Conservation (phyloP, 1,140 invertebrate genomes). For the Hylaeus volcanicus region DNA sequence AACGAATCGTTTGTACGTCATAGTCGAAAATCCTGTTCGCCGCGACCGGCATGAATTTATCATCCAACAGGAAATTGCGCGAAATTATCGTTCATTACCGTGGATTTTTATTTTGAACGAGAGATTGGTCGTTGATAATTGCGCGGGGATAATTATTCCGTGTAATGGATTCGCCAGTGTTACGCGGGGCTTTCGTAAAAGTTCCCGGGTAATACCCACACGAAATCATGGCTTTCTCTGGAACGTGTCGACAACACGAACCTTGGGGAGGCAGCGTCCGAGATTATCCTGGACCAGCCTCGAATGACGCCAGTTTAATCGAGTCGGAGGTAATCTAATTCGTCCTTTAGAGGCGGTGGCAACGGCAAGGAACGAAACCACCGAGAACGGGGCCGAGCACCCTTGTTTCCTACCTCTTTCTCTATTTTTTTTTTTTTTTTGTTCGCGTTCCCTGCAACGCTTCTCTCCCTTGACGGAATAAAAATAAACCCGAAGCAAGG, state of each 20-base stretch:
- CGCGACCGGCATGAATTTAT: conserved; percentile 12
- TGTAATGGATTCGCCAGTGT: conserved; percentile 8
- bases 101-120: conserved; percentile 7
- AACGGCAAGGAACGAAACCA: conserved; percentile 65
- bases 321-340: conserved; percentile 76
- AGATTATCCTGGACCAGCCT: conserved; percentile 57
- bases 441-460: conserved; percentile 55
- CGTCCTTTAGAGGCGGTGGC: conserved; percentile 65
- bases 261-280: conserved; percentile 47
- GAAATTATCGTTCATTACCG: conserved; percentile 29
- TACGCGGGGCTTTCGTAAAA: not conserved
- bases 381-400: conserved; percentile 49
- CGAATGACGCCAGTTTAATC: conserved; percentile 72
- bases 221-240: conserved; percentile 40
- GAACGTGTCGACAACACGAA: conserved; percentile 46
- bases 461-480: conserved; percentile 66
- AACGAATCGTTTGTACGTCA: not conserved
- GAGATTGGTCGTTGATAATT: conserved; percentile 20
- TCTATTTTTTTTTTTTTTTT: conserved; percentile 23
- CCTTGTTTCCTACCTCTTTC: conserved; percentile 55
- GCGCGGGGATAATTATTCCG: conserved; percentile 33
- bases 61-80: not conserved
- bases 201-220: conserved; percentile 7
- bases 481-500: conserved; percentile 69
- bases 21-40: not conserved